These are phyloP conservation scores for Sarcoramphus papa DNA, from an alignment of 2,797 vertebrate species.

Conservation along the genomic window DNA sequence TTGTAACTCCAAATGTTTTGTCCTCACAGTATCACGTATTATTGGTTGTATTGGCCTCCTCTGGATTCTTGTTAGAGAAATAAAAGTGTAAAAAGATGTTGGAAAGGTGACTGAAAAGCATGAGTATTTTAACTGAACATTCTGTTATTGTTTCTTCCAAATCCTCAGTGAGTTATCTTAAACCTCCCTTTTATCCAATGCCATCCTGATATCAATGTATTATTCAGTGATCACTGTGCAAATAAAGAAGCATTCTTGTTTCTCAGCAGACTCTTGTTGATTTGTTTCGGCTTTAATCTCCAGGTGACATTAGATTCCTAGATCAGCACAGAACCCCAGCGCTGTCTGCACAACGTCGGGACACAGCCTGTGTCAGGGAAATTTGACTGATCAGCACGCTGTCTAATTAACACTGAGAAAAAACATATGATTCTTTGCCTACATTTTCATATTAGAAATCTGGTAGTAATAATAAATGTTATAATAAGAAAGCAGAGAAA, in stretches of 20 bases:
- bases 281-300: not conserved
- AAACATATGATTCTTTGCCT: not conserved
- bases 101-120: not conserved
- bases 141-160: not conserved
- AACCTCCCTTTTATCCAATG: not conserved
- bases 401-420: not conserved
- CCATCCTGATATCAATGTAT: not conserved
- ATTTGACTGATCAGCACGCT: not conserved
- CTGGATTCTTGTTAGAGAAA: not conserved
- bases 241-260: not conserved
- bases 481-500: not conserved
- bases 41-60: not conserved
- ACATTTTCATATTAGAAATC: not conserved
- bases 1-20: not conserved
- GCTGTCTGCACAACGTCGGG: not conserved
- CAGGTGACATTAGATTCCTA: not conserved
- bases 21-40: not conserved
- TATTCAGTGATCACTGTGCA: not conserved
- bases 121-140: not conserved
- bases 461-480: not conserved
- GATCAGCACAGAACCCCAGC: not conserved
- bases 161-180: not conserved
- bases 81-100: not conserved
- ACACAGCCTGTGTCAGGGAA: not conserved
- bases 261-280: not conserved